Percentiles rank a stretch among this genome's conserved stretches.
Conservation (phyloP, 2,888 invertebrate genomes). For the Ctena decussata region DNA sequence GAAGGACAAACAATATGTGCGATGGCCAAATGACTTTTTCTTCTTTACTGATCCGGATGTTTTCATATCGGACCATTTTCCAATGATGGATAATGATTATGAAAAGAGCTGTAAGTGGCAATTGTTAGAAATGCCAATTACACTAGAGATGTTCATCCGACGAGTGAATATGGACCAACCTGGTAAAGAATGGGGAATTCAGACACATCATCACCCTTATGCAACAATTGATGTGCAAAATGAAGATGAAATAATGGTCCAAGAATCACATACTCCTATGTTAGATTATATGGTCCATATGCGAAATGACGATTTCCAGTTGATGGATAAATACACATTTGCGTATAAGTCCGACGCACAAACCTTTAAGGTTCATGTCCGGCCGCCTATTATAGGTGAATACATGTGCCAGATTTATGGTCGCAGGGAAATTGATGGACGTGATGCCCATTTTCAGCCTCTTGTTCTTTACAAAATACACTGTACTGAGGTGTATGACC, state of each 20-base stretch:
- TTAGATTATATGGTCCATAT: constrained; percentile 46
- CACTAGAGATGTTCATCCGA: constrained; percentile 32
- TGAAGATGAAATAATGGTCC: constrained; percentile 42
- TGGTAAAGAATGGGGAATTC: constrained; percentile 59
- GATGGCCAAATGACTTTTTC: constrained; percentile 45
- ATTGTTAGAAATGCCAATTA: constrained; percentile 25
- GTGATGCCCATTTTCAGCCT: constrained; percentile 42
- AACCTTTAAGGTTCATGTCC: constrained; percentile 37
- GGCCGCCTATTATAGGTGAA: constrained; percentile 27
- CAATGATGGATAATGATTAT: constrained; percentile 23
- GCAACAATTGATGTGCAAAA: constrained; percentile 40
- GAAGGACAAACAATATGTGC: constrained; percentile 48
- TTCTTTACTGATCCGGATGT: constrained; percentile 56
- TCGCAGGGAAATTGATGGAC: constrained; percentile 35
- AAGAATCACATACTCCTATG: constrained; percentile 26
- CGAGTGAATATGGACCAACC: constrained; percentile 55
- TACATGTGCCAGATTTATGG: constrained; percentile 47
- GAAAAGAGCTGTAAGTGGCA: constrained; percentile 40
- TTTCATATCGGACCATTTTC: constrained; percentile 57
- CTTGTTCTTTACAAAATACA: constrained; percentile 51
- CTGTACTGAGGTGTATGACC: constrained; percentile 29
- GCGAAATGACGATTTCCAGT: constrained; percentile 28
- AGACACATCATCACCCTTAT: constrained; percentile 34
- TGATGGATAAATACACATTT: constrained; percentile 53
- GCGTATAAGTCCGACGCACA: constrained; percentile 29